A percentile compares a stretch with the other conserved stretches of the same genome.
These are phyloP conservation scores for Pteronura brasiliensis DNA, from an alignment of 2,113 vertebrate species.

Conservation along the genomic window DNA sequence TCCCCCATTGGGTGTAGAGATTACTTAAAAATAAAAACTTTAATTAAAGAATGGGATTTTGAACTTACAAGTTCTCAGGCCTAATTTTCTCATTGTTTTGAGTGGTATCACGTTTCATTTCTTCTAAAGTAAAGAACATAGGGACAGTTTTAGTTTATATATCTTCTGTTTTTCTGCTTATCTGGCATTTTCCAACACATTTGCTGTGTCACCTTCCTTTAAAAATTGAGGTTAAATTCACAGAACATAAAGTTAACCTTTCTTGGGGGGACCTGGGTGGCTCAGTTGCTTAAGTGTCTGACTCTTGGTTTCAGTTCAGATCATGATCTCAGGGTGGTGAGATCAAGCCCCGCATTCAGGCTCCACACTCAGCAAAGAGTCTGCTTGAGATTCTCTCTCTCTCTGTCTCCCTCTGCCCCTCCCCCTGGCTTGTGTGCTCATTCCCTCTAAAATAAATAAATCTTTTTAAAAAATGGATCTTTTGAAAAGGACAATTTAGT, in stretches of 20 bases:
- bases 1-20: neutral
- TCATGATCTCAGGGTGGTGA: neutral
- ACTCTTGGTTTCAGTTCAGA: neutral
- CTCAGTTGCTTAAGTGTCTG: neutral
- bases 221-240: neutral
- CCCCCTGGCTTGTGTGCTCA: neutral
- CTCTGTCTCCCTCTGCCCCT: neutral
- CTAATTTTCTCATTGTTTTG: neutral
- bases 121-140: neutral
- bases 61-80: neutral
- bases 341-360: neutral
- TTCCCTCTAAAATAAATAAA: neutral
- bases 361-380: neutral
- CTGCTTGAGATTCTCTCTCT: neutral
- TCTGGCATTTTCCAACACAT: neutral
- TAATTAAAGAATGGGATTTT: neutral
- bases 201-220: neutral
- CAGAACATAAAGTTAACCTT: neutral
- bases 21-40: neutral
- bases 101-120: neutral
- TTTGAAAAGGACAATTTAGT: neutral
- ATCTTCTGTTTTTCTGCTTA: neutral
- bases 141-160: neutral
- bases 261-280: neutral
- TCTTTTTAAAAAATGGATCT: neutral